phyloP scores from a whole-genome alignment of 2,797 vertebrate genomes.

The Onychomys arenicola region DNA sequence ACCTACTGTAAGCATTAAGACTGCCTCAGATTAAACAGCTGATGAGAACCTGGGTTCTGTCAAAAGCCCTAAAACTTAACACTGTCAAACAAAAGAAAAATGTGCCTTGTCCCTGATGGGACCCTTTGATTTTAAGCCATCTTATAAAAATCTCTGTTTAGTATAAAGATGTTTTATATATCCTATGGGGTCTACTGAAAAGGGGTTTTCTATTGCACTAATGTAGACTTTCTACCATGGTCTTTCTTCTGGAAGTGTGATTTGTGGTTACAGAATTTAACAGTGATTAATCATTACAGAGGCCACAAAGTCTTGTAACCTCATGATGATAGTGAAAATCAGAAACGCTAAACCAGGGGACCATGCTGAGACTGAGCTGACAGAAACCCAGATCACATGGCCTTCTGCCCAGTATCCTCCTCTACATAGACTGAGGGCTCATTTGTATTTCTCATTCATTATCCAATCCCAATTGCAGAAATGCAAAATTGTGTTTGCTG shows the following conservation, averaged over 20 bases:
- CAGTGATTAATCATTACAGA: background rate
- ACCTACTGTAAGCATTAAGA: background rate
- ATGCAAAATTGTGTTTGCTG: background rate
- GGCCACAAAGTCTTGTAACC: background rate
- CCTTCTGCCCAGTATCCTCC: background rate
- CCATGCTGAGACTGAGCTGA: background rate
- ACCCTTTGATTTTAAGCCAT: background rate
- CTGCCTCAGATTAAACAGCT: background rate
- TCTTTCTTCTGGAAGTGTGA: slow-evolving; percentile 11
- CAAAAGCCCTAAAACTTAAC: slow-evolving; percentile 4
- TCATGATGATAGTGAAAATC: slow-evolving; percentile 19
- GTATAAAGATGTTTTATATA: slow-evolving; percentile 14
- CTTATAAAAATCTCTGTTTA: background rate
- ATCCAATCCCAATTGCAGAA: background rate
- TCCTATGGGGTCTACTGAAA: background rate
- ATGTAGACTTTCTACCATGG: background rate
- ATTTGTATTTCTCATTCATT: background rate
- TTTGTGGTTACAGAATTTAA: slow-evolving; percentile 41
- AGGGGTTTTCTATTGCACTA: background rate
- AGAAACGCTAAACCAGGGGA: background rate
- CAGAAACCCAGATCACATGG: background rate
- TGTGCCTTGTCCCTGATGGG: background rate
- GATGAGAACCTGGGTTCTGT: background rate
- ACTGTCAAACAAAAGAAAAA: background rate
- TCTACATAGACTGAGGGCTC: background rate